Evolutionary conservation across 2,797 vertebrate genomes (phyloP).

Genomic region (Borostomias antarcticus): DNA sequence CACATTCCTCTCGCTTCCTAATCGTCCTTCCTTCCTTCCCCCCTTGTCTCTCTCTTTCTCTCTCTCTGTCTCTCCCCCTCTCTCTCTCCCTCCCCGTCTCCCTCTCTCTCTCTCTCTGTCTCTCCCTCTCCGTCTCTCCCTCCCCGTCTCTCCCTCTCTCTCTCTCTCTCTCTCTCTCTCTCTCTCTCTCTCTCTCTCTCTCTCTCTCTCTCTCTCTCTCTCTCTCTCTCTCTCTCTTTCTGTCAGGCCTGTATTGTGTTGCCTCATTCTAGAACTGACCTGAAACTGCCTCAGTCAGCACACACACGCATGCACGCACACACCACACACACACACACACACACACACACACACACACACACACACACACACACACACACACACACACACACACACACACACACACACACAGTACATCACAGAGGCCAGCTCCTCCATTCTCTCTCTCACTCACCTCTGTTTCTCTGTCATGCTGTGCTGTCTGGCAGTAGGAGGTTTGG

Average conservation of each 20-base stretch:
- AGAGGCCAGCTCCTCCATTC: neutral
- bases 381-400: no score
- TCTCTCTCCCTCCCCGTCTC: neutral
- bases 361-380: no score
- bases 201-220: slow-evolving; percentile 3
- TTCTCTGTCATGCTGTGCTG: no score
- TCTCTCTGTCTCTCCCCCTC: neutral
- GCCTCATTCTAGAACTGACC: slow-evolving; percentile 10
- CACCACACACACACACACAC: no score
- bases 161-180: neutral
- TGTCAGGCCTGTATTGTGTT: slow-evolving; percentile 12
- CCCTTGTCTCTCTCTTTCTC: neutral
- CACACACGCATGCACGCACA: no score
- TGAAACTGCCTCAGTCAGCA: slow-evolving; percentile 13
- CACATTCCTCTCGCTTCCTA: no score
- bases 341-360: no score
- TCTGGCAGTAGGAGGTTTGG: no score
- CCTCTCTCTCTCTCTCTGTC: neutral
- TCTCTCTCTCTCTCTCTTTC: neutral
- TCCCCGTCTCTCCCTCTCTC: slow-evolving; percentile 7
- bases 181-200: slow-evolving; percentile 5
- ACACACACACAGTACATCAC: slow-evolving; percentile 8
- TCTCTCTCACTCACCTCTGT: neutral
- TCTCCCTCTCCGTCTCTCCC: slow-evolving; percentile 1
- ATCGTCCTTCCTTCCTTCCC: no score